Base-by-base conservation (phyloP, 1,140 invertebrate genomes). In the Calliphora vicina region DNA sequence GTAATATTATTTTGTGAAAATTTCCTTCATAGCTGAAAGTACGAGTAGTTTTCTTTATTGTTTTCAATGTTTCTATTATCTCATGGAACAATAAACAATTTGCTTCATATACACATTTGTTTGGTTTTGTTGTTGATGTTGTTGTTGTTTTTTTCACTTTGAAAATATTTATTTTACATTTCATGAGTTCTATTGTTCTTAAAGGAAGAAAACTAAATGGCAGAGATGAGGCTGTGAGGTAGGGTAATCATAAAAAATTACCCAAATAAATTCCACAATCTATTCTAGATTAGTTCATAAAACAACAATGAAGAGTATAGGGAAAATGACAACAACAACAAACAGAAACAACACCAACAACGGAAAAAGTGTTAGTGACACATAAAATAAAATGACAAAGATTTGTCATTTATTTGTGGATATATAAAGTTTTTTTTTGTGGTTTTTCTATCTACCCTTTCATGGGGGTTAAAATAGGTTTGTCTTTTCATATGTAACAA, bases 201-300 rank as follows among this genome's bases (percentile, higher is more conserved):
- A 67, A 15, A 67, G n/a, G 61, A 23, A 67, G 2, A 8, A 67
- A 20, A 67, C n/a, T 67, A 23, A 17, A 13, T 0, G 13, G 13
- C 2, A n/a, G 50, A 57, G 50, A 57, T 2, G 50, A 15, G 50
- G n/a, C 3, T 15, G 45, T 15, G 45, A 13, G 45, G 17, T 12
- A n/a, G n/a, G 12, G 50, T 23, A 67, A 67, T 67, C 5, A 67
- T 67, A 23, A 67, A 67, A 67, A 67, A 67, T 67, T 67, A 67
- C 61, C 61, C 61, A 67, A 67, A 67, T 67, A 67, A 67, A 67
- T 67, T 67, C 61, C 20, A 67, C 61, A 67, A 67, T 67, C n/a
- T 67, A 20, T 61, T 23, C n/a, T 8, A 67, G 61, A 67, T 67
- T 67, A 67, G 61, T 23, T 20, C 4, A 67, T 23, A 23, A 67